A percentile compares a stretch with the other conserved stretches of the same genome.
Conservation (phyloP, 2,113 vertebrate genomes). For the Syngnathoides biaculeatus region DNA sequence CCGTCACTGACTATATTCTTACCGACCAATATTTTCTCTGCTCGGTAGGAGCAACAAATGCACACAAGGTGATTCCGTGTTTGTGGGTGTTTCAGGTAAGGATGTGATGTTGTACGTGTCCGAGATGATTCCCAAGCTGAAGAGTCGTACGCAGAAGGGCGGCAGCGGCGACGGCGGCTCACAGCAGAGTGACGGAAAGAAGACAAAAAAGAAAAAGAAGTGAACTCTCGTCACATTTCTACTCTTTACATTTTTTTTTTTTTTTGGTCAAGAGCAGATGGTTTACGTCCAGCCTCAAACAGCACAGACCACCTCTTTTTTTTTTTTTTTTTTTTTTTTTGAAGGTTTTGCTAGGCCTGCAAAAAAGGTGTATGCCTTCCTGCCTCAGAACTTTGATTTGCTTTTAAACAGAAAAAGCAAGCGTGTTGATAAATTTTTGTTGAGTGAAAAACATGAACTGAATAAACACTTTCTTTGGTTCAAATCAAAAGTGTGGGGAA, state of each 20-base stretch:
- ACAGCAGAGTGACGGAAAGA: slow-evolving; percentile 91
- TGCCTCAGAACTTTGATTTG: neutral
- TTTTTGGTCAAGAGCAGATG: neutral
- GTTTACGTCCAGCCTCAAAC: neutral
- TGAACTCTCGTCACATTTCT: slow-evolving; percentile 24
- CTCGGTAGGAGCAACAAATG: neutral
- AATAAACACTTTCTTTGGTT: slow-evolving; percentile 1
- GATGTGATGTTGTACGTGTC: slow-evolving; percentile 91
- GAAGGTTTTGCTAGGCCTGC: neutral
- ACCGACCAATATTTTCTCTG: neutral
- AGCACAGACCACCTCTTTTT: neutral
- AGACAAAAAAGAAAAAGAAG: slow-evolving; percentile 98
- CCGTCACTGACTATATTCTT: too few relatives aligned
- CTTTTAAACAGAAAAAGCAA: neutral
- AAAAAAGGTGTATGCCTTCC: neutral
- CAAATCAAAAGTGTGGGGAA: neutral
- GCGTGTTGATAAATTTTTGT: neutral
- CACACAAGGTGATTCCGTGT: neutral
- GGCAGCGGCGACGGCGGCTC: slow-evolving; percentile 81
- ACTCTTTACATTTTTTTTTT: neutral
- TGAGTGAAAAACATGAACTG: neutral
- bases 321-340: neutral
- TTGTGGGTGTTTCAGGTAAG: slow-evolving; percentile 74
- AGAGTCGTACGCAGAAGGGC: slow-evolving; percentile 90
- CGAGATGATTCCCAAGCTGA: slow-evolving; percentile 96